Base-by-base conservation (phyloP, 2,113 vertebrate species). In the Chloebia gouldiae region DNA sequence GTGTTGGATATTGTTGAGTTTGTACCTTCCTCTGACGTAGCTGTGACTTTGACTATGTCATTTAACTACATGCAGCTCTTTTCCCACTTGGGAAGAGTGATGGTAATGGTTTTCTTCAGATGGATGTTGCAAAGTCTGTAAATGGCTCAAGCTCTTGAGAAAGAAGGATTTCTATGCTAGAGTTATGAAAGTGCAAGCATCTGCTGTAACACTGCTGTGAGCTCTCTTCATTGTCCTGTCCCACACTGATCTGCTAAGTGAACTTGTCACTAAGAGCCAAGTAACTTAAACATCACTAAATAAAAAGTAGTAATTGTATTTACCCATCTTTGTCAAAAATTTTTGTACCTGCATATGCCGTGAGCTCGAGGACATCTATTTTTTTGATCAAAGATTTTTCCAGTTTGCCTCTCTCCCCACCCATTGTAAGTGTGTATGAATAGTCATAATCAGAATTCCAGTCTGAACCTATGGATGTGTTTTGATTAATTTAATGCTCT, bases 221-320 rank as follows among this genome's bases (percentile, higher is more conserved):
- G 9, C 33, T 89, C n/a, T 44, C 5, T 71, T 81, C 28, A 13
- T 66, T 50, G 45, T 63, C 27, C 22, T 57, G 45, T 70, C 27
- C 15, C 21, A n/a, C 1, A 0, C 4, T 2, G 2, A 66, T 18
- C 33, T 73, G 33, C 51, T 4, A 0, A 15, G 9, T 77, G 56
- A 86, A 78, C 31, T 66, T 88, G 39, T 19, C 64, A 30, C 8
- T 33, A 39, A 51, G 5, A 66, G 17, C 28, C 64, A 45, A 71
- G 53, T 84, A 27, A 79, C 47, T 88, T 77, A 80, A 90, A 66
- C 13, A 30, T 92, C 44, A 40, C 49, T 78, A 47, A 70, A 37
- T 84, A 71, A 72, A 90, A 23, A 28, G 14, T 39, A 42, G 9
- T 60, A 73, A 66, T 66, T 66, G 8, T 81, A 42, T 86, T 81